Evolutionary conservation across 2,797 vertebrate species (phyloP).

Genomic region (Lacerta bilineata): DNA sequence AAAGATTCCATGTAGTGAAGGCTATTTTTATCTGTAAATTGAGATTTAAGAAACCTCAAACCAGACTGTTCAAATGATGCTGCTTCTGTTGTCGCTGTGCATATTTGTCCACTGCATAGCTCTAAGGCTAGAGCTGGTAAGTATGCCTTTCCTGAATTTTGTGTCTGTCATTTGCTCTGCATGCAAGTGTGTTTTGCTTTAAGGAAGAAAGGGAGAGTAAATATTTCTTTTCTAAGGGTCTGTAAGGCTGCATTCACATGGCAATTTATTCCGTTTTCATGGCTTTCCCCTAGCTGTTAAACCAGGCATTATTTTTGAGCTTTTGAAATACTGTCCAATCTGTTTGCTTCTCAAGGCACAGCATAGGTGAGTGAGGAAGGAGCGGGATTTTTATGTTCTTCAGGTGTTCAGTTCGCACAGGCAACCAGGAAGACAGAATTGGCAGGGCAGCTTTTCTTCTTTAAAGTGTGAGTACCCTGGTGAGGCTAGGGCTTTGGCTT

Average conservation of each 20-base stretch:
- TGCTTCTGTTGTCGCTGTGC: background rate
- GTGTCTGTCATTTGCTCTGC: background rate
- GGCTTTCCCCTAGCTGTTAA: too few species aligned
- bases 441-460: fast-evolving
- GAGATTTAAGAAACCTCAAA: background rate
- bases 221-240: too few species aligned
- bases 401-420: background rate
- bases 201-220: background rate
- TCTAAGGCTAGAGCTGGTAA: too few species aligned
- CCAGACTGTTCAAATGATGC: background rate
- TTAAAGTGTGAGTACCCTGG: background rate
- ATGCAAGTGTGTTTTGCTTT: background rate
- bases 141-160: background rate
- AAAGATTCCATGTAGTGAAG: background rate
- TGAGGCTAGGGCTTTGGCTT: background rate
- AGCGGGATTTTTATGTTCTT: background rate
- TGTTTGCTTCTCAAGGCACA: background rate
- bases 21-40: background rate
- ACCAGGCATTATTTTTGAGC: too few species aligned
- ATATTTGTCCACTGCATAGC: background rate
- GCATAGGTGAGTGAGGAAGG: background rate
- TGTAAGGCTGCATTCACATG: too few species aligned
- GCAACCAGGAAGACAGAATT: background rate
- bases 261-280: too few species aligned
- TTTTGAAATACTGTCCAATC: background rate